Conservation (phyloP, 2,113 vertebrate species). For the Oxyruncus cristatus region DNA sequence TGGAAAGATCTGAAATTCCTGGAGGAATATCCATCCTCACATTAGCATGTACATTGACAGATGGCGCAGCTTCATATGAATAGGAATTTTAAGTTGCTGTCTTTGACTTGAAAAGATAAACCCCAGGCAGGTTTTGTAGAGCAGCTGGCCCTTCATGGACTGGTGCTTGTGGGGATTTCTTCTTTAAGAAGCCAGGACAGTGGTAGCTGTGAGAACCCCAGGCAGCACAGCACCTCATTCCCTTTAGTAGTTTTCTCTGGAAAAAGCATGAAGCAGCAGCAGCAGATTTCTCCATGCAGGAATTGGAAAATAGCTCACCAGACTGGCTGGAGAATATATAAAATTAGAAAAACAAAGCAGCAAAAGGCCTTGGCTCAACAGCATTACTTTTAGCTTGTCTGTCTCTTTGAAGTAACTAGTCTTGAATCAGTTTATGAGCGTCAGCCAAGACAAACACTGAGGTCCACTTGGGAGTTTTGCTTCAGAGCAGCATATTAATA, state of each 20-base stretch:
- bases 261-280: not conserved
- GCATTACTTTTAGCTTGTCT: not conserved
- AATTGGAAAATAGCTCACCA: not conserved
- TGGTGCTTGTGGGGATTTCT: not conserved
- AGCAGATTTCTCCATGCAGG: not conserved
- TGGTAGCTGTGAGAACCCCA: not conserved
- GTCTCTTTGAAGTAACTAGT: constrained; percentile 9
- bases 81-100: not conserved
- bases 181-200: not conserved
- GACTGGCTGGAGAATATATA: not conserved
- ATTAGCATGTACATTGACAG: not conserved
- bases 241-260: not conserved
- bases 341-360: constrained; percentile 49
- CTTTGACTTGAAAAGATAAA: not conserved
- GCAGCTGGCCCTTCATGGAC: not conserved
- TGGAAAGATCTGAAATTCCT: not conserved
- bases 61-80: not conserved
- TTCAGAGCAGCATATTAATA: constrained; percentile 5
- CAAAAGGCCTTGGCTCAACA: constrained; percentile 27
- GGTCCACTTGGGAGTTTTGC: not conserved
- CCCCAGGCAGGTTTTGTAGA: not conserved
- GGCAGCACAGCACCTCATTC: not conserved
- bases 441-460: constrained; percentile 22
- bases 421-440: not conserved
- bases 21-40: not conserved